Evolutionary conservation across 2,888 invertebrate genomes (phyloP).

Genomic region (Nomada fucata): DNA sequence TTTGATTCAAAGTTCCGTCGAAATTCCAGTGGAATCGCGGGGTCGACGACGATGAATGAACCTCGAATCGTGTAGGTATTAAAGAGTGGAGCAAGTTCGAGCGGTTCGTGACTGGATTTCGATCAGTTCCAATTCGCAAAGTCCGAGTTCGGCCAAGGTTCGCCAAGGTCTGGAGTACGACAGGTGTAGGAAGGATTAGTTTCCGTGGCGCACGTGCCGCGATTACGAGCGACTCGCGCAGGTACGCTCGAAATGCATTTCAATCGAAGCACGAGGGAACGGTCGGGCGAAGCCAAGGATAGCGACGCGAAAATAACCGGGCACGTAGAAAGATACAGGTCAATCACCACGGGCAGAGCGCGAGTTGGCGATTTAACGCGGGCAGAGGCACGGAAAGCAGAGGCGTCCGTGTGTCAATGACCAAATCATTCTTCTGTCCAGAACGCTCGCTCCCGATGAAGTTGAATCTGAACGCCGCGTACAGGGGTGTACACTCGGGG

Average conservation of each 20-base stretch:
- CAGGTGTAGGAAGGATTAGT: too few species aligned
- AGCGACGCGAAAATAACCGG: slow-evolving; percentile 48
- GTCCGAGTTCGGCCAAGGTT: neutral
- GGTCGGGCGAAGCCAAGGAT: slow-evolving; percentile 31
- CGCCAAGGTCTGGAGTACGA: neutral
- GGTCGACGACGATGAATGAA: too few species aligned
- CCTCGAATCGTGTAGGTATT: too few species aligned
- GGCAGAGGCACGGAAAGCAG: slow-evolving; percentile 57
- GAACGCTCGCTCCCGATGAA: slow-evolving; percentile 48
- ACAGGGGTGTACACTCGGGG: too few species aligned
- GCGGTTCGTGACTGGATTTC: too few species aligned
- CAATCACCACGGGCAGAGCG: slow-evolving; percentile 34
- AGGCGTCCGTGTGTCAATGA: slow-evolving; percentile 56
- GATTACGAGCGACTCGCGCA: neutral
- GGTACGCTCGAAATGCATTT: slow-evolving; percentile 13
- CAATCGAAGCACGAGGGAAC: neutral
- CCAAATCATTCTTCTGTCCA: slow-evolving; percentile 49
- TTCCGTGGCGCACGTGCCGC: slow-evolving; percentile 4
- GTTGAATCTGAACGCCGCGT: too few species aligned
- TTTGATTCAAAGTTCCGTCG: too few species aligned
- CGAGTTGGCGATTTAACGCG: slow-evolving; percentile 37
- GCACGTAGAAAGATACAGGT: slow-evolving; percentile 49
- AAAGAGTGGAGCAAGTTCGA: too few species aligned
- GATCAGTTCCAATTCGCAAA: neutral
- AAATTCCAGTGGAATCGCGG: too few species aligned